Evolutionary conservation across 2,797 vertebrate genomes (phyloP).

Genomic region (Hippoglossus hippoglossus): DNA sequence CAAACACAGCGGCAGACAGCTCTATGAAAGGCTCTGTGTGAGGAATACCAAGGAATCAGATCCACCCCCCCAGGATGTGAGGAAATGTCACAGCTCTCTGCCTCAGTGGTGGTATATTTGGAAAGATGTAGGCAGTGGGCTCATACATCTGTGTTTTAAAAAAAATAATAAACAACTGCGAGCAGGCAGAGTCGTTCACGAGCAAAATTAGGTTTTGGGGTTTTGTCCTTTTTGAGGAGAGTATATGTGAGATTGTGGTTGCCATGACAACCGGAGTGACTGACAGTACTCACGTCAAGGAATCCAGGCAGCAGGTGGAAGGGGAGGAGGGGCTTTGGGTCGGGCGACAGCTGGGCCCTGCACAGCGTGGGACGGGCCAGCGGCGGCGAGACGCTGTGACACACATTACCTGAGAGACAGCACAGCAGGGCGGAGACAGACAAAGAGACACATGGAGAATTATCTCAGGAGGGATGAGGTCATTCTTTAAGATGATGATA

Average conservation of each 20-base stretch:
- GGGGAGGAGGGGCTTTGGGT: conserved; percentile 89
- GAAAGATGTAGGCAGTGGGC: conserved; percentile 67
- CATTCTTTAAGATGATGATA: background rate
- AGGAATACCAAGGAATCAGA: conserved; percentile 63
- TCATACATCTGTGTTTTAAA: conserved; percentile 51
- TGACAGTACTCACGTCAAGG: conserved; percentile 87
- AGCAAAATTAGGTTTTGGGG: background rate
- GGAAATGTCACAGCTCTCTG: conserved; percentile 69
- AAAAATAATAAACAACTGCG: conserved; percentile 36
- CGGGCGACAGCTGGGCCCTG: conserved; percentile 85
- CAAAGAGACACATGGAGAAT: background rate
- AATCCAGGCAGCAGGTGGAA: conserved; percentile 92
- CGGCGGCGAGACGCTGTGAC: conserved; percentile 88
- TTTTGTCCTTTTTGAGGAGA: background rate
- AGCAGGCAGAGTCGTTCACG: background rate
- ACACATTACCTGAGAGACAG: conserved; percentile 87
- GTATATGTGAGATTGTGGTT: conserved; percentile 23
- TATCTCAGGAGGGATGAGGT: background rate
- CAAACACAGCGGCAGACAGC: conserved; percentile 51
- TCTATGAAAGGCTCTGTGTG: conserved; percentile 48
- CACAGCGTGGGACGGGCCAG: conserved; percentile 86
- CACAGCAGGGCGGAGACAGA: conserved; percentile 42
- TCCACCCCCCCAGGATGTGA: conserved; percentile 54
- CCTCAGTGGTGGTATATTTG: conserved; percentile 73
- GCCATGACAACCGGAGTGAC: conserved; percentile 20